Evolutionary conservation across 2,113 vertebrate species (phyloP), one percentile per base, ranked within the genome.

Genomic region (Caranx ignobilis): DNA sequence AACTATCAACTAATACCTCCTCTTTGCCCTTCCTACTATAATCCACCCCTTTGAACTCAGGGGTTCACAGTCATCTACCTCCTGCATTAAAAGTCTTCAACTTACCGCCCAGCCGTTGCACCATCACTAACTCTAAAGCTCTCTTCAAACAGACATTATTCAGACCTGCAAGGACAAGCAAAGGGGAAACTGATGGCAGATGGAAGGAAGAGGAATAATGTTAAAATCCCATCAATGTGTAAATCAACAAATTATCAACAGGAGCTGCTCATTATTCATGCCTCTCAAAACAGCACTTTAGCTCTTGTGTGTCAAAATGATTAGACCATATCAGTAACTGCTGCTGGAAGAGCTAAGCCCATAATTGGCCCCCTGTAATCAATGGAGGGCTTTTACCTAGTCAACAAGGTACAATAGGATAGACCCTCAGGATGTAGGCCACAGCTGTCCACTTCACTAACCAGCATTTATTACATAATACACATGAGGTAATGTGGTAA

Each of bases 321-420:
- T 88, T 50, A 90, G 80, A 92, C 50, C 75, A 64, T 94, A 91
- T 93, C 83, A 88, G 88, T 89, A 92, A 89, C 77, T 79, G 5
- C 69, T 66, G 74, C 76, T 77, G 59, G 56, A 81, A 67, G 18
- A 89, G 96, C 94, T 96, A 95, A 96, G 87, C 88, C 95, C 90
- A 95, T 95, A 95, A 94, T 87, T 85, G 90, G 82, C 65, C 83
- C 84, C 59, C 82, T 75, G 63, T 32, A 78, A 72, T 81, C 75
- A 86, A 77, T 76, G 71, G 34, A 83, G 52, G 75, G 70, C 59
- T 4, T 66, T 87, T 87, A 88, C 82, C 86, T 91, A 85, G 82
- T 74, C 61, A 79, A 79, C 82, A 84, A 88, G 74, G 72, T 54
- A 70, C 54, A 32, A 18, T 31, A 43, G 61, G 11, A 50, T 54